phyloP scores from a whole-genome alignment of 2,797 vertebrate species.

The Notolabrus celidotus region DNA sequence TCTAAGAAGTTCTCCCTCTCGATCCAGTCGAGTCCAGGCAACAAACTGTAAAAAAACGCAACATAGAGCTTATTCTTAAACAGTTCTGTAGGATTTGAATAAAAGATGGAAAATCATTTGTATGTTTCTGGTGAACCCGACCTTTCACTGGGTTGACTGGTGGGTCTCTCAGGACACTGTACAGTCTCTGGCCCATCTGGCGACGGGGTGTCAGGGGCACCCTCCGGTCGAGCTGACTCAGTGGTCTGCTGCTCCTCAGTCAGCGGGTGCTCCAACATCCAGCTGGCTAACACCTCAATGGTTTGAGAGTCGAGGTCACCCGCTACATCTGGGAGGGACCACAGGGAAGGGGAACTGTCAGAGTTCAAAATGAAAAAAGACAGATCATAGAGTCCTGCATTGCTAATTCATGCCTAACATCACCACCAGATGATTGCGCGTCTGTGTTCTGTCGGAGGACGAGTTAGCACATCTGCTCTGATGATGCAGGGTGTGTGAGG shows the following conservation, averaged over 20 bases:
- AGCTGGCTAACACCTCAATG: conserved; percentile 87
- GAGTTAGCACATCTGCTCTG: conserved; percentile 34
- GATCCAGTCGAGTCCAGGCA: conserved; percentile 86
- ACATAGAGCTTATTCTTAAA: neutral
- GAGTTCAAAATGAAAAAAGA: conserved; percentile 54
- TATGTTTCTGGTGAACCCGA: conserved; percentile 33
- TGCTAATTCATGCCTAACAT: conserved; percentile 40
- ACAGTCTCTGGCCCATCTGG: conserved; percentile 87
- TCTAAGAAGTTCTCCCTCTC: conserved; percentile 89
- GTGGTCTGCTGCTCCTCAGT: conserved; percentile 80
- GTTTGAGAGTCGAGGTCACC: conserved; percentile 86
- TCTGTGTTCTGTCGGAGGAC: conserved; percentile 10
- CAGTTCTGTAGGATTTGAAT: neutral
- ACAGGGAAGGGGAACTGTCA: conserved; percentile 58
- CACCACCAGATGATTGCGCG: conserved; percentile 31
- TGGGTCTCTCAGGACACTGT: conserved; percentile 84
- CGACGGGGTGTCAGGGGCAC: conserved; percentile 76
- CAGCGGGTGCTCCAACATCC: conserved; percentile 89
- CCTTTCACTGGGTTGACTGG: conserved; percentile 84
- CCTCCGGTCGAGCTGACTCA: conserved; percentile 64
- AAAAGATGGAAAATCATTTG: neutral
- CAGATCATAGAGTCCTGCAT: conserved; percentile 30
- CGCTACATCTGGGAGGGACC: conserved; percentile 80
- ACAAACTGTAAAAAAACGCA: conserved; percentile 71
- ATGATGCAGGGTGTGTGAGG: neutral